Base-by-base conservation (phyloP, 2,113 vertebrate species). In the Pelvicachromis taeniatus region DNA sequence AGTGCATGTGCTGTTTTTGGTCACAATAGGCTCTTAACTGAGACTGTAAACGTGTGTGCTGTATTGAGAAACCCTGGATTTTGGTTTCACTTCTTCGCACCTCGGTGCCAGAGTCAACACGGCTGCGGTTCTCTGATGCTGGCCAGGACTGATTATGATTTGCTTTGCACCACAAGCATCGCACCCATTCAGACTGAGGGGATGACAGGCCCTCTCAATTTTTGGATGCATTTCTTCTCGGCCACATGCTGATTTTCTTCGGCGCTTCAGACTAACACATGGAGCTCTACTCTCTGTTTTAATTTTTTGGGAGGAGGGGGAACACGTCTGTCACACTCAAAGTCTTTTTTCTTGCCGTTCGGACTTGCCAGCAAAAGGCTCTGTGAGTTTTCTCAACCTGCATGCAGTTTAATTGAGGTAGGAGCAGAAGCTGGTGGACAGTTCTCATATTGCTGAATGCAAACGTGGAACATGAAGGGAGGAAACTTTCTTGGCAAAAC, bases 81-180 rank as follows among this genome's bases (percentile, higher is more conserved):
- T 92, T n/a, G 79, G 91, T 92, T 94, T 92, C 88, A 91, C 89
- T 88, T 86, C 87, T 89, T 91, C 86, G 90, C 85, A 91, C 92
- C 90, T 91, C 91, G 7, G 88, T 83, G 92, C 93, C 93, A 94
- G 93, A 87, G 90, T 93, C 93, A 94, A 93, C 93, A 94, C 61
- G 2, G 59, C 93, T 92, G 91, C 86, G 91, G 90, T 89, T 91
- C 84, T 92, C 65, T 70, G 87, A 88, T 58, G 78, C 82, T 33
- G 84, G 85, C 92, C 86, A 81, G 89, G 88, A 83, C 75, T 82
- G 87, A 90, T 91, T 92, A 90, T 86, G 91, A 94, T 92, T 93
- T 85, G 33, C 85, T 86, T 80, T 77, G 26, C 81, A 84, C 92
- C 91, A 73, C 82, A 85, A 86, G 83, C 58, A 68, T 83, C 26